phyloP scores from a whole-genome alignment of 2,888 invertebrate species.

The Cepaea hortensis region DNA sequence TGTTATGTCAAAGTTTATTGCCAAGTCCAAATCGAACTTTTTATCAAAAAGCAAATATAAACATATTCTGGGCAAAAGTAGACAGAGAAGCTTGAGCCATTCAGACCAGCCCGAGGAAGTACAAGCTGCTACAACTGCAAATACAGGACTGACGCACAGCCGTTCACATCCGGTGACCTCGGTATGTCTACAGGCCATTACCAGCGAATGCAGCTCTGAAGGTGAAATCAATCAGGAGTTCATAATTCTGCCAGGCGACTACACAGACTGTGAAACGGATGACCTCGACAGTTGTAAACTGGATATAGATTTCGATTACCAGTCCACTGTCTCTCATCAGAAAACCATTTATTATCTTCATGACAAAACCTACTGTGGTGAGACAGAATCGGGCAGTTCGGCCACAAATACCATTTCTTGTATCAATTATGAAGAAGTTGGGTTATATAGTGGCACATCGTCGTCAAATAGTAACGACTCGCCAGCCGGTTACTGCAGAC shows the following conservation, averaged over 20 bases:
- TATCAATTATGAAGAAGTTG: not conserved
- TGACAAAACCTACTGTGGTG: not conserved
- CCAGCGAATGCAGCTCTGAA: not conserved
- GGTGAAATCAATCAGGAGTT: not conserved
- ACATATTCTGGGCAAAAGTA: not conserved
- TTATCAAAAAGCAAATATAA: not conserved
- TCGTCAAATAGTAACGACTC: not conserved
- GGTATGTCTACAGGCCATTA: not conserved
- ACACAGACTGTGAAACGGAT: constrained; percentile 11
- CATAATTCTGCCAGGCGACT: not conserved
- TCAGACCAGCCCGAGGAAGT: constrained; percentile 21
- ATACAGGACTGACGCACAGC: constrained; percentile 16
- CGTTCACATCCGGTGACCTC: constrained; percentile 23
- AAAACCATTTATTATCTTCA: not conserved
- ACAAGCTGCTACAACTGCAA: not conserved
- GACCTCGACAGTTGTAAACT: not conserved
- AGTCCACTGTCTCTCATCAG: not conserved
- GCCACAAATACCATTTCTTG: not conserved
- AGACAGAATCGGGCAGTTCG: not conserved
- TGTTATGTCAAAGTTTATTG: not conserved
- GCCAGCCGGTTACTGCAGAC: not conserved
- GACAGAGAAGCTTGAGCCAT: constrained; percentile 36
- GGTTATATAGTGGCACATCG: not conserved
- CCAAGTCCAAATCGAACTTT: not conserved
- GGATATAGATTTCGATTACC: not conserved